Percentiles rank a stretch among this genome's conserved stretches.
These are phyloP conservation scores for Ctena decussata DNA, from an alignment of 2,888 invertebrate species.

Conservation along the genomic window DNA sequence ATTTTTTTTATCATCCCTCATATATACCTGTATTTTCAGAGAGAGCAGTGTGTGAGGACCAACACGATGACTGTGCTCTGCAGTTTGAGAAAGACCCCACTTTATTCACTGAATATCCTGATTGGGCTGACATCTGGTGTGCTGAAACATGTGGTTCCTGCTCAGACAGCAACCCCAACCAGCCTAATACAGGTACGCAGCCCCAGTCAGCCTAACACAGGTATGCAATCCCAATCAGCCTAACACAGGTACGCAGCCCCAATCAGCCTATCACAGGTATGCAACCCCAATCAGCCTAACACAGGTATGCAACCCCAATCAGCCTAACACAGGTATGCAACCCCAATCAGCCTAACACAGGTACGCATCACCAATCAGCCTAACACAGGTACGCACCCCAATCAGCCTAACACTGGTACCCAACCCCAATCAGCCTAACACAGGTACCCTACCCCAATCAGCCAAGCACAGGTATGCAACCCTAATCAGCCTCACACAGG, in stretches of 20 bases:
- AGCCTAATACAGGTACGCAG: background rate
- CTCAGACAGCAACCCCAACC: background rate
- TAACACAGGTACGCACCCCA: no score
- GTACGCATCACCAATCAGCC: no score
- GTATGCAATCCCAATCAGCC: background rate
- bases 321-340: background rate
- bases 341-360: background rate
- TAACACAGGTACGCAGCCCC: background rate
- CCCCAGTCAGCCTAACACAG: no score
- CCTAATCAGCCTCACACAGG: no score
- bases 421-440: no score
- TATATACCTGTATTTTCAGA: no score
- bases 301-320: no score
- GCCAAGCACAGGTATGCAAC: no score
- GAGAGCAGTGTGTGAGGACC: background rate
- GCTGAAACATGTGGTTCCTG: background rate
- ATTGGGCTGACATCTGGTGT: background rate
- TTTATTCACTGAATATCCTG: background rate
- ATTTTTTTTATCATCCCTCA: no score
- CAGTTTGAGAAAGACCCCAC: background rate
- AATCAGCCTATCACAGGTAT: no score
- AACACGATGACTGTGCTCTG: background rate
- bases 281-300: background rate
- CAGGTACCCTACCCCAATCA: no score
- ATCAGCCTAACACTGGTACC: no score